Evolutionary conservation across 2,113 vertebrate species (phyloP), one percentile per base, ranked within the genome.

Genomic region (Neodontobutis hainanensis): DNA sequence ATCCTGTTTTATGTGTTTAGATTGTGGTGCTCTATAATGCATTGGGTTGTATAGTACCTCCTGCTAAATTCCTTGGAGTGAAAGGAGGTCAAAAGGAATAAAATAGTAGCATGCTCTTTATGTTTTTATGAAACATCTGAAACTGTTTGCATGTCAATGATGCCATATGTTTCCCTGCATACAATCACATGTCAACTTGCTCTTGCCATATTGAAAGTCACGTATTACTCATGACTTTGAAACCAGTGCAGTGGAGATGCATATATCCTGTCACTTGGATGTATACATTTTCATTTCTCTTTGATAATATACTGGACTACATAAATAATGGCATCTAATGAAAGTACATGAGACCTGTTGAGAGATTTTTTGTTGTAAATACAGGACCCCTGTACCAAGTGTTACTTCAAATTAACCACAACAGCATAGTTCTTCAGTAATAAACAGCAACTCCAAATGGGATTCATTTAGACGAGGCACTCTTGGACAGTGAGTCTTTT

Each of bases 61-160:
- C 80, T 76, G 65, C 65, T 65, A 15, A 69, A 80, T 65, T 73
- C 87, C 85, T 78, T 44, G 0, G 75, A 83, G 88, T 65, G 45
- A 34, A 42, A 77, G 46, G 43, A 69, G 64, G 66, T 81, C 85
- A 84, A 55, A 88, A 85, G 68, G 84, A 86, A 80, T 84, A 77
- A 44, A 38, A 53, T 66, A 84, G 85, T 81, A 86, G 88, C 60
- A 47, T 70, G 69, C 77, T 73, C 78, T 84, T 84, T 60, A 79
- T 75, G 73, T 79, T 86, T 86, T 85, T 73, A 79, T 87, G 75
- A 82, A 81, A 78, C 81, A 75, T 88, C 82, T 85, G 82, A 86
- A 53, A 40, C 27, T 59, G 71, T 66, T 68, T 75, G 52, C 60
- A 52, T 78, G 73, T 81, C 69, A 76, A 43, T 76, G 36, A 38